Evolutionary conservation across 2,888 invertebrate genomes (phyloP), one percentile per base, ranked within the genome.

Genomic region (Muscina levida): DNA sequence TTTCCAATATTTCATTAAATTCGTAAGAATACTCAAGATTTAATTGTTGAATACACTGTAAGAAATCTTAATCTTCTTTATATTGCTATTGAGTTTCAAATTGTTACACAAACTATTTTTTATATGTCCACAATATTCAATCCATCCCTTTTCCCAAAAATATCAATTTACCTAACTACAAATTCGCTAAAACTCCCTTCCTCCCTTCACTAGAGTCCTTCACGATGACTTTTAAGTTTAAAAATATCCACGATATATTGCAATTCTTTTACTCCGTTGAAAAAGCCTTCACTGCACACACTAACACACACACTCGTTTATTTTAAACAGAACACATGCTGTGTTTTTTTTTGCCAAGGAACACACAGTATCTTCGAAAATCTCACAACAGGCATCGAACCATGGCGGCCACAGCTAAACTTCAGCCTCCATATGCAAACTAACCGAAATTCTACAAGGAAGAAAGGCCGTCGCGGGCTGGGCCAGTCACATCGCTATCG

Each of bases 241-340:
- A 53, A 53, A 53, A 53, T 24, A 53, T 53, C 22, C 10, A 22
- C 53, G 13, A 53, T 53, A 24, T 53, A 22, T 53, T 53, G 53
- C 53, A 8, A 1, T 53, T 53, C 53, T 1, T 53, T 53, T n/a
- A n/a, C 11, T 24, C 13, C 13, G 24, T 13, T 48, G 48, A 48
- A n/a, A n/a, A n/a, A n/a, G n/a, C n/a, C n/a, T n/a, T 31, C 31
- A 31, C 8, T 31, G 31, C 8, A 31, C 31, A 31, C 3, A 8
- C 4, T 3, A 31, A 31, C 31, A 31, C 31, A n/a, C n/a, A n/a
- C n/a, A n/a, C n/a, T n/a, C n/a, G n/a, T n/a, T n/a, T n/a, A n/a
- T n/a, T n/a, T n/a, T n/a, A n/a, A n/a, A n/a, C 19, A 10, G 48
- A 48, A 48, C 53, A 53, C 53, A 53, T 53, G 53, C 53, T 53